Evolutionary conservation across 1,140 invertebrate species (phyloP), one percentile per base, ranked within the genome.

Genomic region (Drosophila fuyamai): DNA sequence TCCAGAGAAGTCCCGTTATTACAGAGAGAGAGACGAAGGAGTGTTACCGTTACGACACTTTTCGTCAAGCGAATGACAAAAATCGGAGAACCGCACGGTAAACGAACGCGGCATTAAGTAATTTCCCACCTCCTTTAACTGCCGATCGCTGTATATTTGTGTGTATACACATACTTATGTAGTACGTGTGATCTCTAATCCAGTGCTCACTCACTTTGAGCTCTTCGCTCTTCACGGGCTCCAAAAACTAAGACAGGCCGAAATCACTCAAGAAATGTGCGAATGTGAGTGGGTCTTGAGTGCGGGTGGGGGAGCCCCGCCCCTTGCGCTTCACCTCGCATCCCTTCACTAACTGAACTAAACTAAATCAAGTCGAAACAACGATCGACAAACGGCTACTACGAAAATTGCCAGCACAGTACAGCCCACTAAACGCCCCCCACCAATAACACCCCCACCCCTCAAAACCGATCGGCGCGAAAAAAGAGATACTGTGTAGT

Each of bases 341-440:
- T 32, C 60, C 40, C 61, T 76, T 46, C 38, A 48, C 50, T 48
- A 43, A 74, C 67, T 62, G 55, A 78, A 53, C 50, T 70, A 53
- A 65, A 70, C 47, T 72, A 72, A 79, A 71, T 73, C 50, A 74
- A 79, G 57, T 82, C 47, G 48, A 48, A 76, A 74, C 43, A 38
- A n/a, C 79, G 75, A 88, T 88, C 83, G 82, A 62, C 76, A 68
- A 83, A 82, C 81, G 79, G 79, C 78, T 82, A 88, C 70, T 88
- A 88, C 79, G 65, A 86, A 71, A 65, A 68, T 75, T 50, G 57
- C 75, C 68, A 76, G 55, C 66, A 57, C 40, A 18, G 10, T 29
- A 58, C 67, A 67, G 65, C 57, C 67, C 79, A 73, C 57, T 58
- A 57, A 43, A 14, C 16, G 13, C 62, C 32, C 54, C 32, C 36